Conservation (phyloP, 2,113 vertebrate genomes). For the Eretmochelys imbricata region DNA sequence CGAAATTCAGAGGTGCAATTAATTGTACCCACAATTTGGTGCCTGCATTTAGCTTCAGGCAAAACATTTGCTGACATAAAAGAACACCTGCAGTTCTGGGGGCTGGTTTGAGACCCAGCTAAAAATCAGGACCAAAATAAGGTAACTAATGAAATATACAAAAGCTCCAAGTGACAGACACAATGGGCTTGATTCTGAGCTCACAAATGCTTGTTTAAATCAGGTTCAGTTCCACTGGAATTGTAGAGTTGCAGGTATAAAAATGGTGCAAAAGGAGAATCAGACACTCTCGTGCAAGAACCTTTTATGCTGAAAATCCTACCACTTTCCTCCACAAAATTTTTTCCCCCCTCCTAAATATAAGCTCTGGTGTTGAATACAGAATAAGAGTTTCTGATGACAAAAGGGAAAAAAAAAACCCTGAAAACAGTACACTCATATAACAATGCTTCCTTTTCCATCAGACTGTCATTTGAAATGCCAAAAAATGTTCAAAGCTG, state of each 20-base stretch:
- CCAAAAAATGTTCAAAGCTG: not conserved
- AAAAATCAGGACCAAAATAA: not conserved
- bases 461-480: conserved; percentile 2
- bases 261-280: not conserved
- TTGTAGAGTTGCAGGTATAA: not conserved
- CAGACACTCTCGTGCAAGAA: not conserved
- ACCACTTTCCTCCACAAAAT: not conserved
- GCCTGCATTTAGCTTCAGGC: conserved; percentile 40
- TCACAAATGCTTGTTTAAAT: not conserved
- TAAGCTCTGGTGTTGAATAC: not conserved
- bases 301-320: not conserved
- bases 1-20: conserved; percentile 36
- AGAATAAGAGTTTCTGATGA: not conserved
- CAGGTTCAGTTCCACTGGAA: not conserved
- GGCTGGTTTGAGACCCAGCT: not conserved
- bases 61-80: not conserved
- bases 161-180: not conserved
- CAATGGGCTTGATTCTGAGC: not conserved
- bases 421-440: not conserved
- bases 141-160: not conserved
- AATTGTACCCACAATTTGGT: conserved; percentile 36
- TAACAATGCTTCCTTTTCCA: not conserved
- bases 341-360: not conserved
- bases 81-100: not conserved
- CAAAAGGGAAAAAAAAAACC: not conserved